Conservation (phyloP, 2,797 vertebrate genomes). For the Gymnodraco acuticeps region DNA sequence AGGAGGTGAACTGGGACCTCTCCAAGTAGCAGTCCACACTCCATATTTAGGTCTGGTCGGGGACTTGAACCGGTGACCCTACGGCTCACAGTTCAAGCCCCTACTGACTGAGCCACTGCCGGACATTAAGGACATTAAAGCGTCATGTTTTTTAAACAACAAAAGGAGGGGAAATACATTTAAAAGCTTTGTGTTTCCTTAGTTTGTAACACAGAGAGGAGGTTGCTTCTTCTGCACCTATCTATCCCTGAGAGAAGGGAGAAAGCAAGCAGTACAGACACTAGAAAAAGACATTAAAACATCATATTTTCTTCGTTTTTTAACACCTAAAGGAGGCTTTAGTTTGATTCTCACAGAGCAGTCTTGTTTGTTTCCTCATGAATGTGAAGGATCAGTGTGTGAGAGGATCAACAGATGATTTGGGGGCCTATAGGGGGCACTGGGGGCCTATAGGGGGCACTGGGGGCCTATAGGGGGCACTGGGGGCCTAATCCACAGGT, state of each 20-base stretch:
- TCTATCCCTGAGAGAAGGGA: too few species aligned
- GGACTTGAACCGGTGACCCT: too few species aligned
- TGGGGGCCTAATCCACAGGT: slow-evolving; percentile 81
- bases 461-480: slow-evolving; percentile 84
- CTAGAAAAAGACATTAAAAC: too few species aligned
- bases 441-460: slow-evolving; percentile 86
- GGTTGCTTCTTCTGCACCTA: too few species aligned
- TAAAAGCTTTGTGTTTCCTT: background rate
- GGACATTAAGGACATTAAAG: too few species aligned
- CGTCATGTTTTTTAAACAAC: too few species aligned
- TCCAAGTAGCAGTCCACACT: too few species aligned
- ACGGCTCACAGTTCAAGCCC: too few species aligned
- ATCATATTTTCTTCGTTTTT: background rate
- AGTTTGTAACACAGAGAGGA: background rate
- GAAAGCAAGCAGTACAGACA: too few species aligned
- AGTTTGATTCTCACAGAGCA: background rate
- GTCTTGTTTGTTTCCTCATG: slow-evolving; percentile 22
- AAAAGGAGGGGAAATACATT: background rate
- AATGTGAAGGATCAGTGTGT: slow-evolving; percentile 56
- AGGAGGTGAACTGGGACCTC: too few species aligned
- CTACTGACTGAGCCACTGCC: too few species aligned
- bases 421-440: slow-evolving; percentile 86
- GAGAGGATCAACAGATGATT: slow-evolving; percentile 79
- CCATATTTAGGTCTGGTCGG: too few species aligned
- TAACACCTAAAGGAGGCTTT: background rate